Conservation (phyloP, 2,113 vertebrate genomes). For the Tretioscincus oriximinensis region DNA sequence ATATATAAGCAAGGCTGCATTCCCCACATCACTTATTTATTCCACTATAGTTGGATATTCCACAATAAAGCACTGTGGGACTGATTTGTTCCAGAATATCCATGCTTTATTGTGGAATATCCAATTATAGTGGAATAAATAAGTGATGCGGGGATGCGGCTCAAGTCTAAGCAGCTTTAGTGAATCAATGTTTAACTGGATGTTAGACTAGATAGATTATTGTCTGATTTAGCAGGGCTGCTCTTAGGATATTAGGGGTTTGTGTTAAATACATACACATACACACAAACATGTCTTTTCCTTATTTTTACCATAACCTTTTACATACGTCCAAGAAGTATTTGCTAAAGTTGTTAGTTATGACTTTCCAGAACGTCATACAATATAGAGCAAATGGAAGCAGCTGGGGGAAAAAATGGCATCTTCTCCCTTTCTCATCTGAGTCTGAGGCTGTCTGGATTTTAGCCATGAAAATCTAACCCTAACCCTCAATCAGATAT, state of each 20-base stretch:
- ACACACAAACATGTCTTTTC: not conserved
- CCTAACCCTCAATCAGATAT: slow-evolving; percentile 80
- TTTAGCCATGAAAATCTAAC: slow-evolving; percentile 1
- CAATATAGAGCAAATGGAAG: not conserved
- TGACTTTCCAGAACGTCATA: slow-evolving; percentile 7
- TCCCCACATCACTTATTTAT: too few relatives aligned
- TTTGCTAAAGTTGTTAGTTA: slow-evolving; percentile 38
- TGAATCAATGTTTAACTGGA: not conserved
- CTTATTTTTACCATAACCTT: slow-evolving; percentile 15
- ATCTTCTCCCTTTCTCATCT: not conserved
- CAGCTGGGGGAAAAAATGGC: not conserved
- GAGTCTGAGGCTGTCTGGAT: not conserved
- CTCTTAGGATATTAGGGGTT: not conserved
- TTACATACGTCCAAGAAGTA: not conserved
- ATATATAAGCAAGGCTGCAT: too few relatives aligned
- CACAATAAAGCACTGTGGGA: too few relatives aligned
- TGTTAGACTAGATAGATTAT: too few relatives aligned
- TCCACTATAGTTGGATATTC: too few relatives aligned
- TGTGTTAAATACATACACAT: not conserved
- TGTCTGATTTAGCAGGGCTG: too few relatives aligned
- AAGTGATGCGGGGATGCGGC: too few relatives aligned
- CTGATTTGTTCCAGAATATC: too few relatives aligned
- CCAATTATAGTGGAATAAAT: too few relatives aligned
- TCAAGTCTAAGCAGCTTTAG: not conserved
- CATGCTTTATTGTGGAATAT: too few relatives aligned